Evolutionary conservation across 2,888 invertebrate species (phyloP), one percentile per base, ranked within the genome.

Genomic region (Peribatodes rhomboidaria): DNA sequence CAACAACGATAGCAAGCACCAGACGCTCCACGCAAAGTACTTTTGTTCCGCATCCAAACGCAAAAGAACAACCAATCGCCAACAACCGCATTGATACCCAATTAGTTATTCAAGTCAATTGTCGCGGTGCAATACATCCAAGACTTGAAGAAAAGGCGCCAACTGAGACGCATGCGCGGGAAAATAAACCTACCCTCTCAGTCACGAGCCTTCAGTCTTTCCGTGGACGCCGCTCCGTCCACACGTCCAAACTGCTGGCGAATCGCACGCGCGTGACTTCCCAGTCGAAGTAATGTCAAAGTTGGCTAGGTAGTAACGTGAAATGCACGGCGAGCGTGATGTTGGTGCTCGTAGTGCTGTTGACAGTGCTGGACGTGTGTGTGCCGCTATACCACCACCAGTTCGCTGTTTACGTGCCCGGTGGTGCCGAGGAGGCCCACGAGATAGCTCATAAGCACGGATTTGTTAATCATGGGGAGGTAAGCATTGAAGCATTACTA

Each of bases 371-470:
- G 81, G 88, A 90, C 85, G 80, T 83, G 71, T 89, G 92, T 86
- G 88, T 88, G 71, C 91, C 93, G 60, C 78, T 90, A 72, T 93
- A 90, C 78, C 92, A 92, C 75, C 90, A 92, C 66, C 92, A 93
- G 85, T 93, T 97, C 84, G 98, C 98, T 53, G 96, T 98, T 52
- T 96, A 97, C 85, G 95, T 99, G 58, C 89, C 92, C 16, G 87
- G 86, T 71, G 93, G 92, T 61, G 70, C 78, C 42, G 76, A 78
- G 66, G 77, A 70, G 57, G 92, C 87, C 60, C 88, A 91, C 77
- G 86, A 87, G 61, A 69, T 93, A 65, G 93, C 93, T n/a, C 88
- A 90, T 71, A 86, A 84, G 70, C 92, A 92, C 72, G 93, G 93
- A 65, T 93, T 93, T 80, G 72, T 89, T 76, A 93, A 92, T 77